Evolutionary conservation across 2,797 vertebrate genomes (phyloP).

Genomic region (Channallabes apus): DNA sequence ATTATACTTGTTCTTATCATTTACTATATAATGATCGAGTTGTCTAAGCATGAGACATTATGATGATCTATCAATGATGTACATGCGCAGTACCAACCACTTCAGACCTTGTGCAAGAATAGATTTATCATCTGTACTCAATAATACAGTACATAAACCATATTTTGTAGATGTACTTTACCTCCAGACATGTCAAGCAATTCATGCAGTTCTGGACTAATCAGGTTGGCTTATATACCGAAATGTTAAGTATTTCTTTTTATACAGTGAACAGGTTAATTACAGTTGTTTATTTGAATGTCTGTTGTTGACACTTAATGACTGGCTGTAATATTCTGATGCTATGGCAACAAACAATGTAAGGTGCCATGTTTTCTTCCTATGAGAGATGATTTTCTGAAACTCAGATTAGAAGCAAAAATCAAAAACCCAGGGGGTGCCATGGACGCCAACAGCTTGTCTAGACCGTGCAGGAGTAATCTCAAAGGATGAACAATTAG

Average conservation of each 20-base stretch:
- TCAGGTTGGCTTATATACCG: not conserved
- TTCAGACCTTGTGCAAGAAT: not conserved
- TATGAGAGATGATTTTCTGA: constrained; percentile 53
- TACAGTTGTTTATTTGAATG: constrained; percentile 41
- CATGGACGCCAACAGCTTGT: constrained; percentile 65
- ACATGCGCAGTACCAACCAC: not conserved
- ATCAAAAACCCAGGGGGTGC: constrained; percentile 54
- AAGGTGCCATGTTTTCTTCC: constrained; percentile 51
- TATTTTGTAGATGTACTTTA: not conserved
- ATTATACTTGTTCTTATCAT: not conserved
- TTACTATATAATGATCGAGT: not conserved
- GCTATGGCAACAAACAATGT: constrained; percentile 73
- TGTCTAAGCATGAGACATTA: not conserved
- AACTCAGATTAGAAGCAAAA: constrained; percentile 51
- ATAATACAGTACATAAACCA: not conserved
- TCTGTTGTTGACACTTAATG: constrained; percentile 62
- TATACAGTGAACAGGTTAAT: constrained; percentile 24
- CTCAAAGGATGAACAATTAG: constrained; percentile 64
- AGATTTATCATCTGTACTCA: not conserved
- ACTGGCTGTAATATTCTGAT: constrained; percentile 61
- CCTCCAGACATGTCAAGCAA: not conserved
- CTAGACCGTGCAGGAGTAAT: constrained; percentile 65
- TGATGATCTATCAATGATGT: not conserved
- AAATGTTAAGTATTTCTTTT: constrained; percentile 9
- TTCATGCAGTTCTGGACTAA: not conserved